A percentile compares a stretch with the other conserved stretches of the same genome.
Conservation (phyloP, 2,888 invertebrate genomes). For the Lysandra coridon region DNA sequence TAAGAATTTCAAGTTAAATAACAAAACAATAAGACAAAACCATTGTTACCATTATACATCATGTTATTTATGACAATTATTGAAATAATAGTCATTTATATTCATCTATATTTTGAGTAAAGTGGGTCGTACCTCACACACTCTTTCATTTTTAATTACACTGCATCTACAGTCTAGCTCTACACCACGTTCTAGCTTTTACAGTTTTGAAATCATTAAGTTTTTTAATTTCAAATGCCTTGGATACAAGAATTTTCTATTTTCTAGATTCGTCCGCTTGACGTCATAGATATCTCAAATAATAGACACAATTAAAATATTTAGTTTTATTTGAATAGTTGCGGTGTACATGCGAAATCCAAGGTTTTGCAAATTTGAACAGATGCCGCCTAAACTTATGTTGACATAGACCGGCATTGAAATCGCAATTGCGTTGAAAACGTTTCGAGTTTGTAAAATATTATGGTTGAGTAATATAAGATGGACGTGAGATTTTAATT, state of each 20-base stretch:
- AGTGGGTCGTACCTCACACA: no score
- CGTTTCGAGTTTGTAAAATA: conserved; percentile 5
- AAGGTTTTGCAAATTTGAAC: conserved; percentile 39
- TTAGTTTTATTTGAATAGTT: not conserved
- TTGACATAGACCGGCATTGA: conserved; percentile 17
- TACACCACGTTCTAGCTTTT: no score
- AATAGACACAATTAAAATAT: conserved; percentile 10
- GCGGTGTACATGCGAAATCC: conserved; percentile 32
- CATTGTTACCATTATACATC: no score
- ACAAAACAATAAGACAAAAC: no score
- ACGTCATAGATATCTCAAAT: not conserved
- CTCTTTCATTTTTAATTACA: no score
- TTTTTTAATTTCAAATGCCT: not conserved
- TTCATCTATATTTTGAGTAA: no score
- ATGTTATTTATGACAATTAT: no score
- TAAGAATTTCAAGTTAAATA: no score
- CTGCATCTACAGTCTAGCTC: no score
- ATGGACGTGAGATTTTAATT: conserved; percentile 4
- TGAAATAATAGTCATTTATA: no score
- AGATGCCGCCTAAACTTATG: conserved; percentile 35
- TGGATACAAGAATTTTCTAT: not conserved
- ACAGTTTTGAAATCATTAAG: not conserved
- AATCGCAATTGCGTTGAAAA: not conserved
- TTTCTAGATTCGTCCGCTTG: not conserved
- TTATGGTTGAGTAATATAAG: conserved; percentile 13